These are phyloP conservation scores for Isotomurus palustris DNA, from an alignment of 2,888 invertebrate species.

Conservation along the genomic window DNA sequence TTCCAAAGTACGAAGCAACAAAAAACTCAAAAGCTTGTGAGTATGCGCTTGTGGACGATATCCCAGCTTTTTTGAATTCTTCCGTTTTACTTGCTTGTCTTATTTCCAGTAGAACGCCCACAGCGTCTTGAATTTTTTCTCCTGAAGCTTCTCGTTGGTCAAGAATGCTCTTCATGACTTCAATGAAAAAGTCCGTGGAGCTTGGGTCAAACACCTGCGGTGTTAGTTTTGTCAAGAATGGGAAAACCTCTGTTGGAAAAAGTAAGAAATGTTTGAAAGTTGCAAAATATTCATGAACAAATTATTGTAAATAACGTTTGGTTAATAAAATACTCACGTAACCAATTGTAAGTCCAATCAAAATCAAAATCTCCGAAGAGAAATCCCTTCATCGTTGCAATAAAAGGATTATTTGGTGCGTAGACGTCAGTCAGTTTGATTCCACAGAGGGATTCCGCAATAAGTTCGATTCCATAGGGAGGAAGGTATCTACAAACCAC, in stretches of 20 bases:
- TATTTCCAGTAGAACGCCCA: conserved; percentile 12
- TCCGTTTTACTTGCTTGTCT: conserved; percentile 7
- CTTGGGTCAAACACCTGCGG: conserved; percentile 1
- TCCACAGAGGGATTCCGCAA: conserved; percentile 30
- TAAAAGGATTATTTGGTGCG: conserved; percentile 30
- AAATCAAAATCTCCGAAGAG: background rate
- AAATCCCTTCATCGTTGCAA: conserved; percentile 5
- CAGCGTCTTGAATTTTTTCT: background rate
- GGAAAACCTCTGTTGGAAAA: conserved; percentile 24
- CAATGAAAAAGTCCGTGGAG: background rate
- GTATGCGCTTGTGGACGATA: conserved; percentile 19
- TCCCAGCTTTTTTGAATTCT: conserved; percentile 22
- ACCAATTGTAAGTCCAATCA: conserved; percentile 9
- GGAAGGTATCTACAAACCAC: too few relatives aligned
- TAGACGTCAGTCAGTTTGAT: conserved; percentile 23
- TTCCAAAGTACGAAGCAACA: conserved; percentile 6
- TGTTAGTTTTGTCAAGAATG: conserved; percentile 3
- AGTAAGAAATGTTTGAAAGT: too few relatives aligned
- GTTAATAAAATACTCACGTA: conserved; percentile 15
- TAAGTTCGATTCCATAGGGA: conserved; percentile 23
- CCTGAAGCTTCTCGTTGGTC: background rate
- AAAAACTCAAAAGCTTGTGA: conserved; percentile 24
- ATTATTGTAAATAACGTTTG: too few relatives aligned
- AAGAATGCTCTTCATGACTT: background rate
- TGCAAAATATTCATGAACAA: too few relatives aligned